Percentiles rank a stretch among this genome's conserved stretches.
Conservation (phyloP, 2,888 invertebrate genomes). For the Melieria omissa region DNA sequence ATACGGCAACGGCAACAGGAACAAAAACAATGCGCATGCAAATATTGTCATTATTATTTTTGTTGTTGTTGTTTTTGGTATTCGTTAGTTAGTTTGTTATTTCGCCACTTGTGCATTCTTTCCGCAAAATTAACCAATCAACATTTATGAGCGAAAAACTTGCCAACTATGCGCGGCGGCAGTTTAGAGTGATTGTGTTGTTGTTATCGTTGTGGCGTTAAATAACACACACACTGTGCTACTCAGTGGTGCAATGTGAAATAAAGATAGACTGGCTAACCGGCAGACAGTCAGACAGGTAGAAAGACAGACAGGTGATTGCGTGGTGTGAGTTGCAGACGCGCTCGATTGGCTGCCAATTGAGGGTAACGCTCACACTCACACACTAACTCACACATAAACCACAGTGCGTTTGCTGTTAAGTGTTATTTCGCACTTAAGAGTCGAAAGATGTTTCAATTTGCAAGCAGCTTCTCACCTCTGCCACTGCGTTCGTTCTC, state of each 20-base stretch:
- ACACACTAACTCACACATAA: conserved; percentile 2
- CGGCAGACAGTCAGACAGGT: conserved; percentile 22
- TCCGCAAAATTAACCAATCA: conserved; percentile 47
- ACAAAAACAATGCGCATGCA: no score
- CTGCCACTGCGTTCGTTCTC: conserved; percentile 36
- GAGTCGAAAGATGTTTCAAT: conserved; percentile 54
- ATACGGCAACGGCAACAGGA: no score
- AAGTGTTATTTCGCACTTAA: conserved; percentile 52
- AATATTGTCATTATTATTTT: no score
- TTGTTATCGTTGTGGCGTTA: conserved; percentile 4
- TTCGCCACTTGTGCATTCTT: conserved; percentile 36
- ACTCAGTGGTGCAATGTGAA: conserved; percentile 13
- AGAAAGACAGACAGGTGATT: background rate
- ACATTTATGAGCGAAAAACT: conserved; percentile 47
- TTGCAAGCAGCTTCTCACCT: conserved; percentile 48
- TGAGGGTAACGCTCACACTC: conserved; percentile 6
- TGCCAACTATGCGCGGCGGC: conserved; percentile 28
- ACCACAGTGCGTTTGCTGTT: background rate
- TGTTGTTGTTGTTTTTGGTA: background rate
- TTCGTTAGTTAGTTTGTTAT: conserved; percentile 1
- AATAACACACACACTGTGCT: conserved; percentile 3
- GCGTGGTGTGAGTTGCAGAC: background rate
- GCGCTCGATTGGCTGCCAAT: background rate
- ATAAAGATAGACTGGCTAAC: background rate
- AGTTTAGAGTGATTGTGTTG: conserved; percentile 5